Evolutionary conservation across 1,140 invertebrate species (phyloP).

Genomic region (Brachionus rubens): DNA sequence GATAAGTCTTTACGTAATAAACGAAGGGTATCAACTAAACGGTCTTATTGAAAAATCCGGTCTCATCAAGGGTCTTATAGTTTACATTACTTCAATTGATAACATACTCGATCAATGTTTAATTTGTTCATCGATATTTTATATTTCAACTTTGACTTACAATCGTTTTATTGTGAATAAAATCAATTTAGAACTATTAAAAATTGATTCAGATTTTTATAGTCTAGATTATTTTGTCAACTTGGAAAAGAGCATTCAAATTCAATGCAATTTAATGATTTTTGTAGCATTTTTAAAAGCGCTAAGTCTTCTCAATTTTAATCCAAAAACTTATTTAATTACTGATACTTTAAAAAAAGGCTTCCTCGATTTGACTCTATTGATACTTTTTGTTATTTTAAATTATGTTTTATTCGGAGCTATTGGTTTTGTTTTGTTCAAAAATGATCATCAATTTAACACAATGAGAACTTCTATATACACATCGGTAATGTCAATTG

Average conservation of each 20-base stretch:
- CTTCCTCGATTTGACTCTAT: background rate
- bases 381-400: slow-evolving; percentile 1
- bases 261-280: slow-evolving; percentile 30
- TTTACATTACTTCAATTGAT: background rate
- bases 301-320: background rate
- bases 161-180: background rate
- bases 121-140: background rate
- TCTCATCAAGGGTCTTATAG: background rate
- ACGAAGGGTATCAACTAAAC: slow-evolving; percentile 2
- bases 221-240: slow-evolving; percentile 13
- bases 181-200: background rate
- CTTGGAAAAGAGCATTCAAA: slow-evolving; percentile 9
- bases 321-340: slow-evolving; percentile 37
- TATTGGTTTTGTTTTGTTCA: slow-evolving; percentile 1
- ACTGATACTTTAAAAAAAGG: background rate
- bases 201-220: slow-evolving; percentile 9
- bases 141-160: background rate
- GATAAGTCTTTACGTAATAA: slow-evolving; percentile 6
- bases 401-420: background rate
- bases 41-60: background rate
- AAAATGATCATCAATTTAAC: background rate
- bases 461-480: background rate
- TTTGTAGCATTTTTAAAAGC: slow-evolving; percentile 32
- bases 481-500: background rate
- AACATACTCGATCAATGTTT: slow-evolving; percentile 8